Evolutionary conservation across 2,797 vertebrate species (phyloP).

Genomic region (Gobio occitaniae): DNA sequence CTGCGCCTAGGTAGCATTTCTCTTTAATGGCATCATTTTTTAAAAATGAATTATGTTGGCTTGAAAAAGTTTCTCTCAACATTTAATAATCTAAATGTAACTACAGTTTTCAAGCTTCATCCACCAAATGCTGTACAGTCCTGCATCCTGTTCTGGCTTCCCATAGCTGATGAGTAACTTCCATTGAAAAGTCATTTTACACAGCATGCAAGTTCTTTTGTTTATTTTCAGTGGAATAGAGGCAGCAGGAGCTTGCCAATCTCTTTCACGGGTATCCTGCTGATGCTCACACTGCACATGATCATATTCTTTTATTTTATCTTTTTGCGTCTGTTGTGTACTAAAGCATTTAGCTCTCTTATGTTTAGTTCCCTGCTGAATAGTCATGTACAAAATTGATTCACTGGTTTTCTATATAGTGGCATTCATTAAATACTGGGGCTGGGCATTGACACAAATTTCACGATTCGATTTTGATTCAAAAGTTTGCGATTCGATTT

Average conservation of each 20-base stretch:
- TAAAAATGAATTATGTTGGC: not conserved
- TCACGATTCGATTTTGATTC: too few relatives aligned
- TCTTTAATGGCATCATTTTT: not conserved
- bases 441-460: too few relatives aligned
- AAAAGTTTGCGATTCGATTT: not conserved
- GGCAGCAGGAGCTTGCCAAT: not conserved
- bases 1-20: conserved; percentile 7
- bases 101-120: not conserved
- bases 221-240: conserved; percentile 1
- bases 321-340: not conserved
- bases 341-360: conserved; percentile 10
- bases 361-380: not conserved
- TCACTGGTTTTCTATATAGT: not conserved
- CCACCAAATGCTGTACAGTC: not conserved
- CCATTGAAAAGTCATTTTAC: not conserved
- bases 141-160: not conserved
- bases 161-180: not conserved
- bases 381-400: not conserved
- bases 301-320: not conserved
- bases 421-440: not conserved
- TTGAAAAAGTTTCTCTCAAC: not conserved
- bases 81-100: not conserved
- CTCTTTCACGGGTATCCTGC: not conserved
- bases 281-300: not conserved
- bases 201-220: not conserved